A percentile compares a stretch with the other conserved stretches of the same genome.
Conservation (phyloP, 2,113 vertebrate genomes). For the Sceloporus tristichus region DNA sequence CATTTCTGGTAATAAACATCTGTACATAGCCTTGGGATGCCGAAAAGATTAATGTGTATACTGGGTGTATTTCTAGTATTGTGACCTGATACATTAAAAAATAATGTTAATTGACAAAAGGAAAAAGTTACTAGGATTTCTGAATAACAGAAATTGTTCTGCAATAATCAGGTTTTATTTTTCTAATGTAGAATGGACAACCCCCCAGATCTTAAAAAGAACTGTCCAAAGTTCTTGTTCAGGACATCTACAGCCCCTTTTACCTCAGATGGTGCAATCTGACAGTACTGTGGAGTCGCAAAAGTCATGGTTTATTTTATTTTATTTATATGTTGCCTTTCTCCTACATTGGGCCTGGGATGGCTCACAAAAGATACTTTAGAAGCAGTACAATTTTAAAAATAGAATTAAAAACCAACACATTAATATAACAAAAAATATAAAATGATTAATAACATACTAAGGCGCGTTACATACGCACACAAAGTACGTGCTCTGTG, state of each 20-base stretch:
- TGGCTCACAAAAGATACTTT: no score
- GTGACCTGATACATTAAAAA: neutral
- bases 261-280: neutral
- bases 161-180: no score
- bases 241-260: neutral
- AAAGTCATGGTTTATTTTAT: no score
- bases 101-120: neutral
- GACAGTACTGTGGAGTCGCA: no score
- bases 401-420: no score
- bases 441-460: no score
- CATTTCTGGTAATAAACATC: neutral
- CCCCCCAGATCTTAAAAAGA: neutral
- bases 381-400: no score
- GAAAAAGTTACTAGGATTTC: neutral
- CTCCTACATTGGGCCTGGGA: no score
- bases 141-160: neutral
- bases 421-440: no score
- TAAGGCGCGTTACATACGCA: no score
- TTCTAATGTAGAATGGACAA: neutral
- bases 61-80: neutral
- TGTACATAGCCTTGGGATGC: neutral
- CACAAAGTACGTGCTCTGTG: no score
- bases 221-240: neutral
- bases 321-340: no score
- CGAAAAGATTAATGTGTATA: neutral